Conservation (phyloP, 2,888 invertebrate species). For the Rhagophthalmus giganteus region DNA sequence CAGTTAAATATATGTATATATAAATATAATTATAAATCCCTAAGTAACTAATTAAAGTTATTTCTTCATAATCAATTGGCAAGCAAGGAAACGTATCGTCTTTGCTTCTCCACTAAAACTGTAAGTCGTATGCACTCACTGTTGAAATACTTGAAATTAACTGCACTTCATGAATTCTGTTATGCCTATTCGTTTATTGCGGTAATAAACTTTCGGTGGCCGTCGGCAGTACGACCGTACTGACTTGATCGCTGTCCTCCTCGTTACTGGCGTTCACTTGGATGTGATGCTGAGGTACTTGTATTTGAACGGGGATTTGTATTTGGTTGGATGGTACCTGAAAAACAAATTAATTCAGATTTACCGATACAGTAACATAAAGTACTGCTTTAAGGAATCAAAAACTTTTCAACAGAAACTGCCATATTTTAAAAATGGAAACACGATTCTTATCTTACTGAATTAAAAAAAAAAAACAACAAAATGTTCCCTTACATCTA, state of each 20-base stretch:
- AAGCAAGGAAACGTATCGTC: no score
- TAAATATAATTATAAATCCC: no score
- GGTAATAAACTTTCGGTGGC: constrained; percentile 54
- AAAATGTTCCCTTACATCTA: constrained; percentile 25
- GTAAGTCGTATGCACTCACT: not conserved
- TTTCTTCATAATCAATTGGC: no score
- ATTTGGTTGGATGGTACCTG: constrained; percentile 66
- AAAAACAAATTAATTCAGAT: not conserved
- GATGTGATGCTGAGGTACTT: constrained; percentile 62
- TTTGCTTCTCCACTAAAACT: no score
- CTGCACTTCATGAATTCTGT: constrained; percentile 19
- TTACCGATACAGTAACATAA: not conserved
- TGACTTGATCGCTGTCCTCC: constrained; percentile 48
- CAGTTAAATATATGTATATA: no score
- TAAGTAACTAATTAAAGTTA: no score
- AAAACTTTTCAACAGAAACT: not conserved
- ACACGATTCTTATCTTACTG: not conserved
- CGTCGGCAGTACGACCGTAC: constrained; percentile 60
- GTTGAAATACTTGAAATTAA: constrained; percentile 3
- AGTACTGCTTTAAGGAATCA: no score
- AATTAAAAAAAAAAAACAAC: not conserved
- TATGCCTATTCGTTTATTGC: constrained; percentile 15
- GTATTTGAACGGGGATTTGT: constrained; percentile 67
- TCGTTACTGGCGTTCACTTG: constrained; percentile 49
- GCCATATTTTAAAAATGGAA: no score